Conservation (phyloP, 2,888 invertebrate species). For the Campaea margaritaria region DNA sequence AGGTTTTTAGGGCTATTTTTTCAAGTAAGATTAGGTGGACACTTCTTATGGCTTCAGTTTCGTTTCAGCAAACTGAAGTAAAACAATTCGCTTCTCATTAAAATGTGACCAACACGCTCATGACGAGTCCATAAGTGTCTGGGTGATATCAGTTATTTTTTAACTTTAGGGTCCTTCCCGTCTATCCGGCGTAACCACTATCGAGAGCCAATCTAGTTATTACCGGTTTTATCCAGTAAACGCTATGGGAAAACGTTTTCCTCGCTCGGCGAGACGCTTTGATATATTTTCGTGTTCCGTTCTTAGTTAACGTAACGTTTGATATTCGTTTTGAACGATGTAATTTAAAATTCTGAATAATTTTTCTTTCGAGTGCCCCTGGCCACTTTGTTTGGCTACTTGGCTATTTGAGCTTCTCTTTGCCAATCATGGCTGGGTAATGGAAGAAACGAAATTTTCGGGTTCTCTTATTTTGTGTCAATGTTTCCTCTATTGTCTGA, state of each 20-base stretch:
- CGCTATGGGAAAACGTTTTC: conserved; percentile 74
- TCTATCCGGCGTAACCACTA: conserved; percentile 16
- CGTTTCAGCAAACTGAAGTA: no score
- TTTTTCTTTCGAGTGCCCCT: conserved; percentile 34
- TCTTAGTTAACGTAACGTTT: conserved; percentile 45
- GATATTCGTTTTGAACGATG: conserved; percentile 45
- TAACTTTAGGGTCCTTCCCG: neutral
- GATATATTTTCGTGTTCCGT: conserved; percentile 56
- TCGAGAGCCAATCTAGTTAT: conserved; percentile 30
- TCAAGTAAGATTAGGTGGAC: no score
- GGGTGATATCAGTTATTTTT: no score
- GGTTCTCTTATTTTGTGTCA: neutral
- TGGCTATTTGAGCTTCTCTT: conserved; percentile 30
- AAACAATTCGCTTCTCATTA: no score
- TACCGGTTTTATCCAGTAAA: conserved; percentile 56
- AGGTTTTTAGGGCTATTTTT: no score
- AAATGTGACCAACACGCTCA: no score
- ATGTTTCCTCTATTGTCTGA: neutral
- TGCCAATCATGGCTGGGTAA: conserved; percentile 14
- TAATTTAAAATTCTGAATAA: conserved; percentile 47
- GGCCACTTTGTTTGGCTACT: conserved; percentile 33
- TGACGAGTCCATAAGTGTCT: no score
- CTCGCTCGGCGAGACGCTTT: conserved; percentile 54
- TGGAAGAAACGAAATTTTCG: conserved; percentile 2
- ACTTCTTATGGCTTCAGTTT: no score